Evolutionary conservation across 2,797 vertebrate genomes (phyloP), one percentile per base, ranked within the genome.

Genomic region (Eutrigla gurnardus): DNA sequence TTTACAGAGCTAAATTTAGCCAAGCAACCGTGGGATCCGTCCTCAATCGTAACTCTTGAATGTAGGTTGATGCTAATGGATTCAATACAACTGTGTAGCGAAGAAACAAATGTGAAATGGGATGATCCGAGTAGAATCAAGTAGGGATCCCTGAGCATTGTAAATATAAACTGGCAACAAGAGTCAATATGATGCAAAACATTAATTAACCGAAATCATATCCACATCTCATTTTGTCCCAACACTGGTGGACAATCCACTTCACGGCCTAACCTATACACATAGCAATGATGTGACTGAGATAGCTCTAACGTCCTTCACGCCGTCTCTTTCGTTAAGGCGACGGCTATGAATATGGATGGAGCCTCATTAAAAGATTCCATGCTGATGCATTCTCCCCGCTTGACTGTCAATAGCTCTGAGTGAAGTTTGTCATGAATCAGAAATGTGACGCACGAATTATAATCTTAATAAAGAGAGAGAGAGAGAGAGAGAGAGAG

Each of bases 21-120:
- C 17, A 49, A 0, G 74, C 82, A 89, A 91, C 90, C 82, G 84
- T 92, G 91, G 92, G 93, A 93, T 92, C 85, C 45, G 86, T 80
- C 89, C 92, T 93, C 86, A 57, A 91, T 93, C 89, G 88, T 88
- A 91, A 93, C 83, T 90, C 83, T 77, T 90, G 76, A 88, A 94
- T 92, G 88, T 92, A 90, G 91, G 91, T 91, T 91, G 91, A 86
- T 75, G 82, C 83, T 85, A 89, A 90, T 86, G 62, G 80, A 80
- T 76, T 82, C 57, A 78, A 75, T 85, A 50, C 7, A 45, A 78
- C 76, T 45, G n/a, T 54, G 73, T 40, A 60, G 75, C 73, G 50
- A 39, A 25, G 70, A 69, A 79, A 76, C 40, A 81, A 70, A 68
- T 73, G 66, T 70, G 64, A 74, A 60, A 12, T 63, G 50, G 25